Conservation (phyloP, 2,113 vertebrate species). For the Salminus brasiliensis region DNA sequence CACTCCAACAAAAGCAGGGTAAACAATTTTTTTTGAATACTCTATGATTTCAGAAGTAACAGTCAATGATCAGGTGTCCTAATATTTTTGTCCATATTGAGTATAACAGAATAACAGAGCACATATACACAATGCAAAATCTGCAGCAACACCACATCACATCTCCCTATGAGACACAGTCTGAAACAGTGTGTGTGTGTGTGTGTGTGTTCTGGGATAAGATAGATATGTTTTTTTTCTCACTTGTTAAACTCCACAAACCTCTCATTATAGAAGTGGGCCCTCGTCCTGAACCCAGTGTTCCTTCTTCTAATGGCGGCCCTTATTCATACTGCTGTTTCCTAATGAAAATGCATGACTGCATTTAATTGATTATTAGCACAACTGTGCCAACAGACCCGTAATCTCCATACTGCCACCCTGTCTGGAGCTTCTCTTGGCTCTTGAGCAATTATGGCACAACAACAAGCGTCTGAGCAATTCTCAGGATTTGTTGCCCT, state of each 20-base stretch:
- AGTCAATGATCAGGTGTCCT: too few relatives aligned
- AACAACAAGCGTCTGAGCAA: neutral
- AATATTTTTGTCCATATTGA: too few relatives aligned
- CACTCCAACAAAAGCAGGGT: too few relatives aligned
- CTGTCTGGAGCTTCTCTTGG: neutral
- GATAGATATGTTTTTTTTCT: too few relatives aligned
- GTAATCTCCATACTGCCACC: neutral
- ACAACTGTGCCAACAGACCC: neutral
- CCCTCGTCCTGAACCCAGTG: neutral
- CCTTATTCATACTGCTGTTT: neutral
- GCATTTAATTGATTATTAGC: neutral
- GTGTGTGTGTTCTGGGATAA: too few relatives aligned
- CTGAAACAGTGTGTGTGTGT: neutral
- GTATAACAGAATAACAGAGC: too few relatives aligned
- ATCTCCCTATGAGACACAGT: neutral
- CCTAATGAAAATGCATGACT: constrained; percentile 3
- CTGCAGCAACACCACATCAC: neutral
- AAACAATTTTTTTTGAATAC: too few relatives aligned
- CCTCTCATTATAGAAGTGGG: neutral
- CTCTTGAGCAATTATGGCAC: neutral
- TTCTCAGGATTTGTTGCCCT: neutral
- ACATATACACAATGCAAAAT: too few relatives aligned
- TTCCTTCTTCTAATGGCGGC: neutral
- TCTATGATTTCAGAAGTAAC: too few relatives aligned
- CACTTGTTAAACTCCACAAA: neutral